Evolutionary conservation across 1,140 invertebrate species (phyloP).

Genomic region (Dreissena rostriformis): DNA sequence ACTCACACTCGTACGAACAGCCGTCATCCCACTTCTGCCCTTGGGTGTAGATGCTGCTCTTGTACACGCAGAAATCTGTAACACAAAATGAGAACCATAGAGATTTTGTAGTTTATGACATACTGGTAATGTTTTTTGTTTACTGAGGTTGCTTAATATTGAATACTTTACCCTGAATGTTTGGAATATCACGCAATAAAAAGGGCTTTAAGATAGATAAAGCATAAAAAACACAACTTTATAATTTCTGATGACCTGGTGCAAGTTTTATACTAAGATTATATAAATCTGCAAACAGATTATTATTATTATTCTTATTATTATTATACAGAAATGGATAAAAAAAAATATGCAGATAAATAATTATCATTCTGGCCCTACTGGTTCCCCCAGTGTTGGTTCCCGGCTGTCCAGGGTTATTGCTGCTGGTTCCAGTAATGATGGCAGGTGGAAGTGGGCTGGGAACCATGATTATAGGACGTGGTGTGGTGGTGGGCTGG

Average conservation of each 20-base stretch:
- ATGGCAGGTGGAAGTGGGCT: constrained; percentile 44
- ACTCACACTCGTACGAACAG: constrained; percentile 63
- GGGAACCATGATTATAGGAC: constrained; percentile 29
- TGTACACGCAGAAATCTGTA: constrained; percentile 68
- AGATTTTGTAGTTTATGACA: no score
- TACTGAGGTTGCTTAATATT: no score
- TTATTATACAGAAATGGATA: no score
- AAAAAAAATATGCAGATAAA: neutral
- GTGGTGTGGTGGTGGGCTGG: constrained; percentile 4
- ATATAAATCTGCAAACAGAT: no score
- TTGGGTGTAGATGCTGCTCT: constrained; percentile 59
- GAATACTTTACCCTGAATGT: no score
- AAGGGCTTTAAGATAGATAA: no score
- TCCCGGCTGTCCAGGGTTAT: constrained; percentile 29
- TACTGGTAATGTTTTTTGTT: no score
- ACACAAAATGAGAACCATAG: neutral
- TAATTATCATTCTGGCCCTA: neutral
- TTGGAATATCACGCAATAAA: no score
- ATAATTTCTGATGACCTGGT: no score
- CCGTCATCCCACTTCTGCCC: constrained; percentile 69
- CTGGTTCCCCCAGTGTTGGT: neutral
- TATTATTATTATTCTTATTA: no score
- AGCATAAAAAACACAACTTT: no score
- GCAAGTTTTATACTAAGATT: no score
- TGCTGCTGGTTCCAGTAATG: constrained; percentile 49